phyloP scores from a whole-genome alignment of 2,113 vertebrate species.

The Syngnathus scovelli region DNA sequence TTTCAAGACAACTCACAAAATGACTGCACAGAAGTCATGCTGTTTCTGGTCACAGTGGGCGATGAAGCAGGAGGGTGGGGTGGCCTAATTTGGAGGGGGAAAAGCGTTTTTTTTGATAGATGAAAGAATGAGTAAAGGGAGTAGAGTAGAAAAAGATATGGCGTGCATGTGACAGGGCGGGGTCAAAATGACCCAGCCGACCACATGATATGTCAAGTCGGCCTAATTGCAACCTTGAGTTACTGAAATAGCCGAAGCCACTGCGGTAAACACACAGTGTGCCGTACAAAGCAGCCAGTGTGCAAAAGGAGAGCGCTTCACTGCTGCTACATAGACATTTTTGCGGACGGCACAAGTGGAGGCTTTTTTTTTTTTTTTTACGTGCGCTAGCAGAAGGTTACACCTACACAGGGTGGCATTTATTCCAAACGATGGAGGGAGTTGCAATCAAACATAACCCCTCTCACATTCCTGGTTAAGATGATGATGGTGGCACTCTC shows the following conservation, averaged over 20 bases:
- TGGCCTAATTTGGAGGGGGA: neutral
- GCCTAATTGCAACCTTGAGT: conserved; percentile 64
- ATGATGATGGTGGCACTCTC: neutral
- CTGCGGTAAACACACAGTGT: conserved; percentile 61
- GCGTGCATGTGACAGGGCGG: conserved; percentile 53
- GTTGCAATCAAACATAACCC: neutral
- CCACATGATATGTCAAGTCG: conserved; percentile 64
- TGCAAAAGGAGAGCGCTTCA: conserved; percentile 1
- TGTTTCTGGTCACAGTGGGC: conserved; percentile 21
- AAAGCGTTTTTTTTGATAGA: neutral
- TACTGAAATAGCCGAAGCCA: conserved; percentile 63
- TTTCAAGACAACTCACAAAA: neutral
- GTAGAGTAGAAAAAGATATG: conserved; percentile 10
- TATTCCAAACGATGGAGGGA: neutral
- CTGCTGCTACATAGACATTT: neutral
- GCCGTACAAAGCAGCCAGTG: conserved; percentile 33
- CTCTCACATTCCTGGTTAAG: neutral
- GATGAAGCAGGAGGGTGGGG: conserved; percentile 54
- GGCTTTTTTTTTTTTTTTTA: neutral
- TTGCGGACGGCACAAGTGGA: neutral
- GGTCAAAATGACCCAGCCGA: conserved; percentile 50
- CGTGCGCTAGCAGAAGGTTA: neutral
- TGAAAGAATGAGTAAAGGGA: conserved; percentile 5
- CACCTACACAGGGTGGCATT: neutral
- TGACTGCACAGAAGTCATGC: neutral